Percentiles rank a stretch among this genome's conserved stretches.
Evolutionary conservation across 2,113 vertebrate genomes (phyloP).

Genomic region (Notechis scutatus): DNA sequence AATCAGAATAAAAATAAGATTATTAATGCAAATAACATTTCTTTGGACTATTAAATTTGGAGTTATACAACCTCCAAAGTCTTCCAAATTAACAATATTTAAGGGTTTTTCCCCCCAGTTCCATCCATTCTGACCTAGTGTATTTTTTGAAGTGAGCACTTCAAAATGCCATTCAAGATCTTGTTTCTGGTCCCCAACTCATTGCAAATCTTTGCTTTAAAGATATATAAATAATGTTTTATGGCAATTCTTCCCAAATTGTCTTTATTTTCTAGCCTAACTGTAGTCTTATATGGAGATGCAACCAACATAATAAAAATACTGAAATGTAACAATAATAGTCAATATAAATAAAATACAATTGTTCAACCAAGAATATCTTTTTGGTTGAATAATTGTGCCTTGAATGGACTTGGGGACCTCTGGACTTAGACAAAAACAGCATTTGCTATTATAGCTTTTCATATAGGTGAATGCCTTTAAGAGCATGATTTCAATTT

Average conservation of each 20-base stretch:
- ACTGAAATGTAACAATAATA: background rate
- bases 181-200: background rate
- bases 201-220: background rate
- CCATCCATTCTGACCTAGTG: background rate
- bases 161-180: background rate
- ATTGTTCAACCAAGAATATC: background rate
- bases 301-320: constrained; percentile 4
- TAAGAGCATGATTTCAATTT: accelerated
- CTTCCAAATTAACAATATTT: background rate
- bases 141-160: background rate
- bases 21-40: background rate
- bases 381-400: background rate
- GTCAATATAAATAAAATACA: background rate
- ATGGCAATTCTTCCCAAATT: background rate
- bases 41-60: background rate
- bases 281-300: background rate
- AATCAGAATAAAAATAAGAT: background rate
- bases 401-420: background rate
- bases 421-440: background rate
- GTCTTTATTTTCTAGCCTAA: background rate
- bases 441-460: background rate
- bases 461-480: accelerated
- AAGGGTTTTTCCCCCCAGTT: background rate
- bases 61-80: background rate
- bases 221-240: background rate